Conservation (phyloP, 2,888 invertebrate species). For the Cheilosia grossa region DNA sequence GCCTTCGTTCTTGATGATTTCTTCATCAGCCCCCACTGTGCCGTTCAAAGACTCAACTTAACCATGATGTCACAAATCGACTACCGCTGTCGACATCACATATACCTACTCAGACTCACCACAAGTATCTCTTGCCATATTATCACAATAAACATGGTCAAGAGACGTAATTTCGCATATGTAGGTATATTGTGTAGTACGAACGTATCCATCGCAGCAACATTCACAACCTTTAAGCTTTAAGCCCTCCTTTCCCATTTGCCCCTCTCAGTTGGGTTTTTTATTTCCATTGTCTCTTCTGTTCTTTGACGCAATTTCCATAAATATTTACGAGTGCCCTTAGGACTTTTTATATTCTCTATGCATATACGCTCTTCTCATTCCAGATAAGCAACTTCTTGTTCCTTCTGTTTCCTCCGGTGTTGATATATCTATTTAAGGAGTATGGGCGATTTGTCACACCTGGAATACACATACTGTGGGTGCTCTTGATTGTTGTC, state of each 20-base stretch:
- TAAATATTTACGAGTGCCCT: conserved; percentile 4
- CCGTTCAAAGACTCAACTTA: background rate
- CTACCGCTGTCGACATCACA: background rate
- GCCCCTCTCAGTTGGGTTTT: background rate
- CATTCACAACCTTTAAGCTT: background rate
- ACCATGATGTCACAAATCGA: background rate
- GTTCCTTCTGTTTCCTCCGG: conserved; percentile 90
- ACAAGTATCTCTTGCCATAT: conserved; percentile 9
- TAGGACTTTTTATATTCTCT: background rate
- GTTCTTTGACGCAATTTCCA: background rate
- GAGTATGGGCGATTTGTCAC: conserved; percentile 90
- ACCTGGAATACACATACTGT: conserved; percentile 91
- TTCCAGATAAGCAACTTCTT: conserved; percentile 90
- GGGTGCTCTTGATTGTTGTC: conserved; percentile 91
- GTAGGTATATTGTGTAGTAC: background rate
- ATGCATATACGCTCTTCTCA: conserved; percentile 59
- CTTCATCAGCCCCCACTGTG: conserved; percentile 1
- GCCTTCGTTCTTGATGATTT: background rate
- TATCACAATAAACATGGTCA: background rate
- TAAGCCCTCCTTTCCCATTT: background rate
- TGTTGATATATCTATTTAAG: conserved; percentile 90
- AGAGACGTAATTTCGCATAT: background rate
- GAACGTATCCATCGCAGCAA: no score
- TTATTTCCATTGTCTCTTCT: background rate
- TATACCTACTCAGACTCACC: background rate